These are phyloP conservation scores for Cotesia chilonis DNA, from an alignment of 1,140 invertebrate genomes.

Conservation along the genomic window DNA sequence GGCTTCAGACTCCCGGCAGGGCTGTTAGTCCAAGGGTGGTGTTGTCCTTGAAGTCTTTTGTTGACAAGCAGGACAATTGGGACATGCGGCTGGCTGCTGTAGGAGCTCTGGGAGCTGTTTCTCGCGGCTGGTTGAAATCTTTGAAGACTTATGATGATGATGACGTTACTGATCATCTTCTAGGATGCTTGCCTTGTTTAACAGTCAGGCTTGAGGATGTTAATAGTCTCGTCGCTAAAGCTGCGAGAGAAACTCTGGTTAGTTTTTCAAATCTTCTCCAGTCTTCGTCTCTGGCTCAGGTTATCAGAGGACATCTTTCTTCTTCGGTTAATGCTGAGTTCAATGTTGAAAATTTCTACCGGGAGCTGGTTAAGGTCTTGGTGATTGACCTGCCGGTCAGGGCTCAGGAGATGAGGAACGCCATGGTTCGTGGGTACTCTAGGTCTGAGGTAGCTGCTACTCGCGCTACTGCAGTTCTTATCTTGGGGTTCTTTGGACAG, in stretches of 20 bases:
- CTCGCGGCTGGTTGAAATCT: constrained; percentile 50
- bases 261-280: constrained; percentile 46
- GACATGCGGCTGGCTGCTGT: constrained; percentile 57
- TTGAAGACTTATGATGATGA: constrained; percentile 44
- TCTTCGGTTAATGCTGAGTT: constrained; percentile 40
- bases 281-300: constrained; percentile 44
- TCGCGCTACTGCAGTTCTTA: constrained; percentile 54
- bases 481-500: constrained; percentile 55
- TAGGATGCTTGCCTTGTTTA: constrained; percentile 56
- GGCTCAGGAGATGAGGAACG: constrained; percentile 58
- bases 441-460: constrained; percentile 53
- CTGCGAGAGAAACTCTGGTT: constrained; percentile 49
- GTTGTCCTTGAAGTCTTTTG: constrained; percentile 56
- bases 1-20: constrained; percentile 45
- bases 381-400: constrained; percentile 50
- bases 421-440: constrained; percentile 57
- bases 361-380: constrained; percentile 51
- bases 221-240: constrained; percentile 48
- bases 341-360: constrained; percentile 49
- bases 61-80: constrained; percentile 56
- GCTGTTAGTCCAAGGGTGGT: constrained; percentile 56
- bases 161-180: constrained; percentile 55
- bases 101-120: constrained; percentile 49
- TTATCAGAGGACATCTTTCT: constrained; percentile 46
- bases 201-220: constrained; percentile 56